phyloP scores from a whole-genome alignment of 2,113 vertebrate species.

The Cromileptes altivelis region DNA sequence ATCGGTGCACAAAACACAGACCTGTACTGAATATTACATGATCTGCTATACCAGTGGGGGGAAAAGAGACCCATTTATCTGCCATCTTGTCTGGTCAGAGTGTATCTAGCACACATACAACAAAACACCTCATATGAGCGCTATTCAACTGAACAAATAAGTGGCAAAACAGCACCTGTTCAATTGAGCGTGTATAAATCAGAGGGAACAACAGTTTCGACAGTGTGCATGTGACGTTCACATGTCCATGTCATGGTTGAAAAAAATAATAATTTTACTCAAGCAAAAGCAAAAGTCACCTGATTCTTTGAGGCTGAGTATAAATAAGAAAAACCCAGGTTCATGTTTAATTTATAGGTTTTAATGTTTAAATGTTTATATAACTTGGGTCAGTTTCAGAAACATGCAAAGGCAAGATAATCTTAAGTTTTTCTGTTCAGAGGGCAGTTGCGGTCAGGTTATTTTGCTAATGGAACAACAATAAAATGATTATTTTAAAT shows the following conservation, averaged over 20 bases:
- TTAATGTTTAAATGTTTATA: background rate
- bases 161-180: constrained; percentile 29
- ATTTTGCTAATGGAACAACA: background rate
- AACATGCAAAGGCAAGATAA: background rate
- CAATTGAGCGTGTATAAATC: constrained; percentile 19
- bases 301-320: background rate
- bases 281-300: background rate
- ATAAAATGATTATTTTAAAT: background rate
- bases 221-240: background rate
- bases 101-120: constrained; percentile 1
- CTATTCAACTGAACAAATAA: constrained; percentile 19
- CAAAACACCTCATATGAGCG: background rate
- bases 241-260: background rate
- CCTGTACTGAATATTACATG: background rate
- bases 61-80: background rate
- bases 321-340: background rate
- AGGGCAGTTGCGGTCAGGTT: background rate
- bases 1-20: background rate
- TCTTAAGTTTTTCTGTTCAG: background rate
- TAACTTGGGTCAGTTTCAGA: background rate
- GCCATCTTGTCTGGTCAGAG: constrained; percentile 3
- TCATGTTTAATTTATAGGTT: too few relatives aligned
- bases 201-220: constrained; percentile 5
- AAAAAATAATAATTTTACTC: background rate
- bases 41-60: too few relatives aligned